A percentile compares a stretch with the other conserved stretches of the same genome.
Conservation (phyloP, 2,113 vertebrate genomes). For the Morone saxatilis region DNA sequence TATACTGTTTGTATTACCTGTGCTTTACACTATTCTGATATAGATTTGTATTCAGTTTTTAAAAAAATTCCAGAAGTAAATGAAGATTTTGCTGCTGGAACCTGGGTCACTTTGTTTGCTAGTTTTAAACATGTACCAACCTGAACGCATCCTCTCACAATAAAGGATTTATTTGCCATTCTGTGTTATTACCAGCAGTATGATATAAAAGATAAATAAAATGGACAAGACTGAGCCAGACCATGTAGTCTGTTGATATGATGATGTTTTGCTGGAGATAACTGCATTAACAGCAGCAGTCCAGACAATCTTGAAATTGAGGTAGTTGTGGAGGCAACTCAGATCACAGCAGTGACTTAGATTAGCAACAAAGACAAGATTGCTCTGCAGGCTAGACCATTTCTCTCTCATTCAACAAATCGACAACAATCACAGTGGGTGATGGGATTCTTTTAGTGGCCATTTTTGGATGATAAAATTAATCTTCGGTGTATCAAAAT, state of each 20-base stretch:
- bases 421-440: constrained; percentile 8
- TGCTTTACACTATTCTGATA: too few relatives aligned
- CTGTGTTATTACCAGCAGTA: neutral
- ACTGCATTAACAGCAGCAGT: constrained; percentile 38
- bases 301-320: constrained; percentile 23
- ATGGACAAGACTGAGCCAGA: neutral
- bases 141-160: neutral
- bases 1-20: too few relatives aligned
- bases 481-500: constrained; percentile 25
- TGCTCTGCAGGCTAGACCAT: constrained; percentile 17
- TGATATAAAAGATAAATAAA: neutral
- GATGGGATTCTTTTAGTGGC: neutral
- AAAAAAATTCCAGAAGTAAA: neutral
- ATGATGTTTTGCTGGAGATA: constrained; percentile 30
- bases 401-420: neutral
- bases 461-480: constrained; percentile 26
- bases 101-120: neutral
- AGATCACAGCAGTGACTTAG: constrained; percentile 40
- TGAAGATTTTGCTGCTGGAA: neutral
- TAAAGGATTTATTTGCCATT: neutral
- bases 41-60: neutral
- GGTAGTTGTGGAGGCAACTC: constrained; percentile 7
- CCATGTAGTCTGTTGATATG: neutral
- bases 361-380: constrained; percentile 24
- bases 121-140: neutral